Evolutionary conservation across 2,113 vertebrate genomes (phyloP), one percentile per base, ranked within the genome.

Genomic region (Cyprinodon brontotheroides): DNA sequence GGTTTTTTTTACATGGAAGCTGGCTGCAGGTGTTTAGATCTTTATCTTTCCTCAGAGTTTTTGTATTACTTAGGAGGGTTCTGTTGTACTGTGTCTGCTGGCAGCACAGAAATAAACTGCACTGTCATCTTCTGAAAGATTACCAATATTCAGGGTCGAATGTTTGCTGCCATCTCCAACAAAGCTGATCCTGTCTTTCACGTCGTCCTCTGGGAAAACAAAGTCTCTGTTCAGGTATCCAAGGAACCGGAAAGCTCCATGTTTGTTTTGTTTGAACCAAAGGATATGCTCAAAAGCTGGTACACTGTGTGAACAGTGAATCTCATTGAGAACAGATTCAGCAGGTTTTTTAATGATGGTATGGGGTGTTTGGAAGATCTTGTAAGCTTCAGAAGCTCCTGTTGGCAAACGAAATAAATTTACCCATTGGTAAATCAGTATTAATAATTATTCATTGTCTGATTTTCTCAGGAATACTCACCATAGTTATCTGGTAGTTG

Each of bases 241-340:
- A 11, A 93, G 77, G 0, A 72, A 0, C 63, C 76, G 63, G 1
- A 89, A 50, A 13, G 45, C 47, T 57, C 40, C 12, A 3, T 60
- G 29, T 47, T 84, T 1, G 1, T 77, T 69, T 47, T 86, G 80
- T 1, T 87, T 92, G 78, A 90, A 93, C 93, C 92, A 93, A 5
- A 90, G 75, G 4, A 92, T 83, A 0, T 0, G 0, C 0, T 91
- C 29, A 20, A 83, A 72, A 17, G 0, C 0, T 1, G 20, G 0
- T 8, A 77, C 71, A 0, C 0, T 70, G 74, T 92, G 87, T 29
- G 81, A 78, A 79, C 93, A 94, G 10, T 11, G 4, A 8, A 94
- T 77, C 67, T 73, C 61, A 6, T 62, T 64, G 57, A 4, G 1
- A 9, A 72, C 77, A 11, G 88, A 65, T 77, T 87, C 70, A 15